phyloP scores from a whole-genome alignment of 2,888 invertebrate species.

The Epinotia ramella region DNA sequence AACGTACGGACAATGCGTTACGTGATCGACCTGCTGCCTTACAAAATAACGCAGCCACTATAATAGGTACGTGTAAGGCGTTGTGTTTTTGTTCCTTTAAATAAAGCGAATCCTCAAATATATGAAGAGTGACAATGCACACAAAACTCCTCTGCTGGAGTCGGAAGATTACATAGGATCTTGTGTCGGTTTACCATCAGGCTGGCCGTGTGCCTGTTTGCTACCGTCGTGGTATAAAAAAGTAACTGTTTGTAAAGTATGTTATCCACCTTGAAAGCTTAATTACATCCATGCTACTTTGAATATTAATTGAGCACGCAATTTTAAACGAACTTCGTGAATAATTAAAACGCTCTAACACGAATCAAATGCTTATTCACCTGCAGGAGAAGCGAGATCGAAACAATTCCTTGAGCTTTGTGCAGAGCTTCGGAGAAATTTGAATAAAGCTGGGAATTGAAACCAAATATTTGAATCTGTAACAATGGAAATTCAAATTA shows the following conservation, averaged over 20 bases:
- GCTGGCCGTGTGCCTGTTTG: neutral
- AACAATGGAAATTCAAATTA: slow-evolving; percentile 70
- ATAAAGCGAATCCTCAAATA: no score
- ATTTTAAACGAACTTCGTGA: slow-evolving; percentile 5
- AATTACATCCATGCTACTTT: slow-evolving; percentile 44
- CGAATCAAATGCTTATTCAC: slow-evolving; percentile 81
- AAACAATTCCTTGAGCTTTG: slow-evolving; percentile 97
- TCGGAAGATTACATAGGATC: no score
- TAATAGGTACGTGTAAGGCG: no score
- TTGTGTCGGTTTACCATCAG: neutral
- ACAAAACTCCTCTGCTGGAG: no score
- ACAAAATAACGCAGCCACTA: no score
- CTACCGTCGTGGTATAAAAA: neutral
- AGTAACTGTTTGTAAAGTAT: neutral
- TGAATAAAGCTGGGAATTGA: slow-evolving; percentile 98
- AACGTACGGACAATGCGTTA: no score
- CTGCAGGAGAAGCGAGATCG: slow-evolving; percentile 97
- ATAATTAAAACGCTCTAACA: neutral
- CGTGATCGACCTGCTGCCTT: no score
- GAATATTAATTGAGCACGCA: neutral
- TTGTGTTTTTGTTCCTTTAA: no score
- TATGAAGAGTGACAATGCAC: no score
- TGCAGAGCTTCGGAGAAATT: slow-evolving; percentile 98
- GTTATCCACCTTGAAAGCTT: neutral
- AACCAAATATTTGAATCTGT: slow-evolving; percentile 99